Percentiles rank a stretch among this genome's conserved stretches.
These are phyloP conservation scores for Leucoraja ocellata DNA, from an alignment of 2,797 vertebrate genomes.

Conservation along the genomic window DNA sequence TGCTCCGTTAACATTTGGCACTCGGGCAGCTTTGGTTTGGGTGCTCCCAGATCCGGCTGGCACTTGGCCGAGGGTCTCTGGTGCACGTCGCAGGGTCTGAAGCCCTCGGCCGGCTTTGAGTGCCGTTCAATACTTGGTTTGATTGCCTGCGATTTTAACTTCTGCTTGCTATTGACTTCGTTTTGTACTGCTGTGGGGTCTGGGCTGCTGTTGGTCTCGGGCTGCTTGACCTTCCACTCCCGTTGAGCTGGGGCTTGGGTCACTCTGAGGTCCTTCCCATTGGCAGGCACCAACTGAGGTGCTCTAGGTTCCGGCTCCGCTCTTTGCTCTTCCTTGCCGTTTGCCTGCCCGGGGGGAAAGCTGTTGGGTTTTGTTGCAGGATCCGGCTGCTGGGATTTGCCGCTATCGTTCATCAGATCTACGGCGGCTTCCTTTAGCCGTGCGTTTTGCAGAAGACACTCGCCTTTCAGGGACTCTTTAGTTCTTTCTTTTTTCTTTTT, in stretches of 20 bases:
- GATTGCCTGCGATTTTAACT: slow-evolving; percentile 58
- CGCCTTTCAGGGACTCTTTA: slow-evolving; percentile 58
- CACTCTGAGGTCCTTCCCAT: slow-evolving; percentile 52
- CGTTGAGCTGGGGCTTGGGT: slow-evolving; percentile 60
- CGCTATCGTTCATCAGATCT: slow-evolving; percentile 59
- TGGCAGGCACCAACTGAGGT: slow-evolving; percentile 45
- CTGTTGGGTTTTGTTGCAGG: slow-evolving; percentile 53
- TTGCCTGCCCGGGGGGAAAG: slow-evolving; percentile 52
- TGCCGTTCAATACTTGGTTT: slow-evolving; percentile 50
- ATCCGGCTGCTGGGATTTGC: slow-evolving; percentile 58
- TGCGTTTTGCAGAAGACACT: slow-evolving; percentile 59
- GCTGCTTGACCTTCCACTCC: slow-evolving; percentile 60
- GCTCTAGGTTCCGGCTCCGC: slow-evolving; percentile 49
- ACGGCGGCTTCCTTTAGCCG: slow-evolving; percentile 69
- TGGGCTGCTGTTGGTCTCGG: slow-evolving; percentile 61
- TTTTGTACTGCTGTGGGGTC: slow-evolving; percentile 61
- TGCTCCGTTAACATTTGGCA: slow-evolving; percentile 51
- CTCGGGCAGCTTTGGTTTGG: slow-evolving; percentile 56
- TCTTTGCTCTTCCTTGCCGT: slow-evolving; percentile 52
- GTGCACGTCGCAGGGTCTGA: slow-evolving; percentile 57
- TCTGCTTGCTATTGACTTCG: slow-evolving; percentile 63
- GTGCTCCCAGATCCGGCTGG: slow-evolving; percentile 50
- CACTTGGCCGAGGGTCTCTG: slow-evolving; percentile 53
- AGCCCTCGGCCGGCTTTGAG: slow-evolving; percentile 55
- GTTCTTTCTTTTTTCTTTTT: slow-evolving; percentile 90